phyloP scores from a whole-genome alignment of 92 coral and sea anemone genomes.

The Bergia sp. region DNA sequence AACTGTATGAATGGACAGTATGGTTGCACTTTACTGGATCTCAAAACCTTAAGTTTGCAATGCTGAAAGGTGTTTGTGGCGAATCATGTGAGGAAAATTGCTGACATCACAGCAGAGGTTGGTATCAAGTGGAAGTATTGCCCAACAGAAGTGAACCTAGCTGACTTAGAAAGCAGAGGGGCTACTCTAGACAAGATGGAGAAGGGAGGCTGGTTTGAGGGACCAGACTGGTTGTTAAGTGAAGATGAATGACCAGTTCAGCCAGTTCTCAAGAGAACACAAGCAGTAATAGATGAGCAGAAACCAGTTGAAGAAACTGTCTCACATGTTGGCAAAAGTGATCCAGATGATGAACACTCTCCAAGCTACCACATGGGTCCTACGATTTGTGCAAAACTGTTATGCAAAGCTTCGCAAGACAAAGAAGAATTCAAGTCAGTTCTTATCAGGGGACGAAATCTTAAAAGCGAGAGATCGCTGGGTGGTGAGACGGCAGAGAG shows the following conservation, averaged over 20 bases:
- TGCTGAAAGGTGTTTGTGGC: constrained; percentile 67
- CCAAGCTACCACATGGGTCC: constrained; percentile 52
- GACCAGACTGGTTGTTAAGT: constrained; percentile 56
- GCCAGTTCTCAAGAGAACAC: constrained; percentile 37
- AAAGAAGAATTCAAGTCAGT: no score
- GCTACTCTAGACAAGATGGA: constrained; percentile 69
- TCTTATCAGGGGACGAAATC: no score
- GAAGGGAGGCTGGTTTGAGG: constrained; percentile 55
- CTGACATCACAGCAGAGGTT: no score
- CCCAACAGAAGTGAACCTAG: constrained; percentile 63
- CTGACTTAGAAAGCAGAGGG: constrained; percentile 70
- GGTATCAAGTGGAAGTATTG: no score
- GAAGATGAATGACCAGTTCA: constrained; percentile 48
- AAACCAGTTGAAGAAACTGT: constrained; percentile 38
- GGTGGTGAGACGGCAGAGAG: no score
- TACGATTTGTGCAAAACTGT: no score
- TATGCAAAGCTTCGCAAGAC: no score
- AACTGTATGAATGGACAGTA: no score
- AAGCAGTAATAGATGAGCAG: constrained; percentile 34
- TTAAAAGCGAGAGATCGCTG: no score
- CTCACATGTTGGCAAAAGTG: not conserved
- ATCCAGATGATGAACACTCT: constrained; percentile 55
- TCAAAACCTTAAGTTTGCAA: no score
- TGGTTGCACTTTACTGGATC: no score
- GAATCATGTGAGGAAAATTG: constrained; percentile 61